Evolutionary conservation across 1,140 invertebrate species (phyloP), one percentile per base, ranked within the genome.

Genomic region (Neocloeon triangulifer): DNA sequence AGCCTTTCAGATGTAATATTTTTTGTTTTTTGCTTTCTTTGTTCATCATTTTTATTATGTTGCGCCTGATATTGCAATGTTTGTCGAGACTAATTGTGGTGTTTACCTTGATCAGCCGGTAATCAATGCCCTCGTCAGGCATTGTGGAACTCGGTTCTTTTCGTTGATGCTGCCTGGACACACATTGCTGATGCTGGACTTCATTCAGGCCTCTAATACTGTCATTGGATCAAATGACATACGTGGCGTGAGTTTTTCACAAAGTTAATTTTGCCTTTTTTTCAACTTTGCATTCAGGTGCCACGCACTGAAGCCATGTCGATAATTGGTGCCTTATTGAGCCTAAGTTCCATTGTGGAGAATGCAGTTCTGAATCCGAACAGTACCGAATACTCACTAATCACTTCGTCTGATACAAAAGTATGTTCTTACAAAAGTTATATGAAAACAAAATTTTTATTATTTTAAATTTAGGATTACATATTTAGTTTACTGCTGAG

Each of bases 301-400:
- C 86, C 88, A 2, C 62, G 85, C 36, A 73, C 73, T 10, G 88
- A 95, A 48, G 86, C 89, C 1, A 69, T 88, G n/a, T 80, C 84
- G 0, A 73, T 95, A 28, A 57, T 97, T 5, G 86, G 84, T 2
- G 74, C 77, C 0, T 53, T 95, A 25, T 55, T 94, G 14, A 76
- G 78, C 39, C 66, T 89, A 35, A 63, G 75, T 37, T 66, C 73
- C 25, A 61, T 77, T 34, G 61, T 69, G 43, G 71, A 75, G 36
- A 61, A 85, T 8, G 73, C 76, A 2, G 75, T 86, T 39, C 57
- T 96, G 28, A 72, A 91, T 48, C 76, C 82, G 0, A 68, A 68
- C 37, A 55, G 64, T 19, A 49, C 59, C 21, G 68, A 72, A 42
- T 71, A 73, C 40, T 66, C 59, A 38, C 28, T 14, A 17, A 25